Conservation (phyloP, 1,140 invertebrate species). For the Archivesica marissinica region DNA sequence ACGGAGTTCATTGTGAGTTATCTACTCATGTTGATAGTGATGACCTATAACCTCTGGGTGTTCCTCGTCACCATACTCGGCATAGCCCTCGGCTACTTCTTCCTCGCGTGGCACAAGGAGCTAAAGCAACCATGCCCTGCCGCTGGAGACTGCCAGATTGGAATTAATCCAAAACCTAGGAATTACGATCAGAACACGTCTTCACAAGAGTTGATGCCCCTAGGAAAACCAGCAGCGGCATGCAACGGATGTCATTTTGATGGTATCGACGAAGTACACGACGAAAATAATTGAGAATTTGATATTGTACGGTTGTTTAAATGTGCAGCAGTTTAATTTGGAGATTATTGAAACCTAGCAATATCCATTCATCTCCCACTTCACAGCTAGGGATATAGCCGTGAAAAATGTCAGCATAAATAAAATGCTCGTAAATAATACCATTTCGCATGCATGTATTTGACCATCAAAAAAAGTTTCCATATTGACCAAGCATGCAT, state of each 20-base stretch:
- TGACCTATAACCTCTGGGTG: conserved; percentile 82
- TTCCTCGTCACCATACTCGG: conserved; percentile 74
- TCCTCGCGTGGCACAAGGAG: conserved; percentile 76
- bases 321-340: no score
- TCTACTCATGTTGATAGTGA: conserved; percentile 80
- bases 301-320: neutral
- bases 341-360: no score
- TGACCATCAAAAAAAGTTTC: no score
- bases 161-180: neutral
- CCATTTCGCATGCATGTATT: no score
- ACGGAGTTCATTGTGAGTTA: conserved; percentile 79
- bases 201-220: conserved; percentile 67
- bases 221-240: conserved; percentile 10
- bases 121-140: conserved; percentile 31
- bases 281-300: neutral
- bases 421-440: no score
- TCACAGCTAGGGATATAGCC: no score
- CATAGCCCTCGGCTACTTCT: conserved; percentile 78
- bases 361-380: no score
- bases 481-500: no score
- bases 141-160: conserved; percentile 13
- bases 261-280: conserved; percentile 33
- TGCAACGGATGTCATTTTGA: conserved; percentile 27
- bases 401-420: no score
- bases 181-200: conserved; percentile 43